Base-by-base conservation (phyloP, 2,888 invertebrate species). In the Melipona bicolor region DNA sequence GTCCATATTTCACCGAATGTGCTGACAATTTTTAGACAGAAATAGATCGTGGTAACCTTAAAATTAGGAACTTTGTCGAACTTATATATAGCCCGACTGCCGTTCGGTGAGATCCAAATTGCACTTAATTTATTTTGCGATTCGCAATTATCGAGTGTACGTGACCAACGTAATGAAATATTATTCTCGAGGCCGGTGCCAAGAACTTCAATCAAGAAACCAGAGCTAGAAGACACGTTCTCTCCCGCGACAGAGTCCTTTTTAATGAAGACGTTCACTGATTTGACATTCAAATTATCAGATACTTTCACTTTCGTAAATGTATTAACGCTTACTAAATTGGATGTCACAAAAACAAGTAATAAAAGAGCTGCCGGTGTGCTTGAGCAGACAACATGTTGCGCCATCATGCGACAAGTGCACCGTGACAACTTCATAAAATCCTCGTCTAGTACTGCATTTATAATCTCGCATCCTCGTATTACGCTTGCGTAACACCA, bases 331-430 rank as follows among this genome's bases (percentile, higher is more conserved):
- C 87, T 90, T 77, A 88, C 89, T 89, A 91, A 82, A 80, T 92
- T 88, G 86, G 91, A 85, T 87, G 91, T 73, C 85, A 85, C 86
- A 83, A 91, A 79, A 89, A 92, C 86, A 86, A 93, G 83, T 87
- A 89, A 82, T 69, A 92, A 89, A 91, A 92, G 87, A 90, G 90
- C 89, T 89, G 89, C 91, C 92, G 93, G 92, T 91, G 87, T 91
- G 87, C 89, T 85, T 90, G 90, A 87, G 83, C 90, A 88, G 90
- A 87, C 91, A 92, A 92, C 93, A 94, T 92, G 92, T 92, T 92
- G 93, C 93, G 93, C 93, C 94, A 94, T 94, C 93, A 90, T 94
- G 92, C 92, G 92, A 93, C 91, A 89, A 93, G 90, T 91, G 91
- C 90, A 89, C 89, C 88, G 88, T 90, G 91, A 92, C 91, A 93